A percentile compares a stretch with the other conserved stretches of the same genome.
Conservation (phyloP, 2,888 invertebrate genomes). For the Odontocolon sp. region DNA sequence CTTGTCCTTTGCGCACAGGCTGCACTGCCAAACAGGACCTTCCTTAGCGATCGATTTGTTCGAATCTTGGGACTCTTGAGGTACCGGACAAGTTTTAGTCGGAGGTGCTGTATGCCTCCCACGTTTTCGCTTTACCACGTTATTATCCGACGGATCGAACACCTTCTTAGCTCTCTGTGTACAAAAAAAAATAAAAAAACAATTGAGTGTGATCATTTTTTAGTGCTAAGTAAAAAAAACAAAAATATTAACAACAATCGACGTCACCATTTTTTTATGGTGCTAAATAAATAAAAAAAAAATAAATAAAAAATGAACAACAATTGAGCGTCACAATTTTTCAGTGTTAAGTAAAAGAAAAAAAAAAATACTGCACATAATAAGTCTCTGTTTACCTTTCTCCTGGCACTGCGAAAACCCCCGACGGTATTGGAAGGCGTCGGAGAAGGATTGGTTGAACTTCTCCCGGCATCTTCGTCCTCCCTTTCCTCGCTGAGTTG, state of each 20-base stretch:
- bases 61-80: slow-evolving; percentile 73
- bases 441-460: slow-evolving; percentile 78
- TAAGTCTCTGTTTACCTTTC: slow-evolving; percentile 71
- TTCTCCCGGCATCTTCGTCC: slow-evolving; percentile 83
- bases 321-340: neutral
- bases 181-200: slow-evolving; percentile 8
- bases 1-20: slow-evolving; percentile 78
- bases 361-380: neutral
- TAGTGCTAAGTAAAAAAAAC: neutral
- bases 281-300: neutral
- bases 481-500: slow-evolving; percentile 76
- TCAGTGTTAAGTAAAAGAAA: neutral
- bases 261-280: too few species aligned
- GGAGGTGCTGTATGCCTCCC: slow-evolving; percentile 86
- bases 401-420: slow-evolving; percentile 77
- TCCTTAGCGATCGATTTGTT: slow-evolving; percentile 71
- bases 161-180: slow-evolving; percentile 90
- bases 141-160: slow-evolving; percentile 92
- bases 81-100: slow-evolving; percentile 81
- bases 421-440: slow-evolving; percentile 75
- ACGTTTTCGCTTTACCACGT: slow-evolving; percentile 87
- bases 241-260: neutral
- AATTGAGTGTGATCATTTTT: neutral
- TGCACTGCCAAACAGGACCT: slow-evolving; percentile 75
- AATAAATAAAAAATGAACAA: neutral